Conservation (phyloP, 2,888 invertebrate species). For the Gnatocerus cornutus region DNA sequence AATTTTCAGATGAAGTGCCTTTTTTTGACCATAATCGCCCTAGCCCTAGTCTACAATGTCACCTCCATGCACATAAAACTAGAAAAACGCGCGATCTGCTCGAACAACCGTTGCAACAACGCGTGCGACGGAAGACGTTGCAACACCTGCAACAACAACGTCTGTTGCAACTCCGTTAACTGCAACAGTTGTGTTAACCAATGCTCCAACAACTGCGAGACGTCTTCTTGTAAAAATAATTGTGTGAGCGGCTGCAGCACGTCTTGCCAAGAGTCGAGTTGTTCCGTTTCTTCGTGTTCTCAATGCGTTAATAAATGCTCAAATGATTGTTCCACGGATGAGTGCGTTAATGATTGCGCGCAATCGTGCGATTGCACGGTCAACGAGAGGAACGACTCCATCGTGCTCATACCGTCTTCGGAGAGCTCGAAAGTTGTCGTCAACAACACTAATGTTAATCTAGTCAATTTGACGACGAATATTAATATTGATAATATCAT, state of each 20-base stretch:
- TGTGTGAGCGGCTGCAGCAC: constrained; percentile 23
- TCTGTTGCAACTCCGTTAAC: constrained; percentile 11
- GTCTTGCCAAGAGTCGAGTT: constrained; percentile 6
- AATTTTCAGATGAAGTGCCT: constrained; percentile 17
- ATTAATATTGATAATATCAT: constrained; percentile 44
- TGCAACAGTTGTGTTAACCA: constrained; percentile 35
- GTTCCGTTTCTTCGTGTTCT: not conserved
- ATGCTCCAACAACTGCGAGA: constrained; percentile 28
- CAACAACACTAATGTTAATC: constrained; percentile 44
- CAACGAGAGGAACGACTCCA: not conserved
- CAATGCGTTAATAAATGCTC: constrained; percentile 23
- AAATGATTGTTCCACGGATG: constrained; percentile 7
- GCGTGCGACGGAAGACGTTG: no score
- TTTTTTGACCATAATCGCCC: not conserved
- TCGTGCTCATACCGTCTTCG: not conserved
- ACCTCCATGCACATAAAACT: constrained; percentile 2
- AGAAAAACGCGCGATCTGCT: constrained; percentile 4
- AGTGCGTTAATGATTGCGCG: constrained; percentile 9
- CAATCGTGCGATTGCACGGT: constrained; percentile 12
- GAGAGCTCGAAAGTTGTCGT: constrained; percentile 14
- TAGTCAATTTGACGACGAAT: constrained; percentile 46
- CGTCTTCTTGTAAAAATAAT: constrained; percentile 23
- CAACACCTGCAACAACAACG: constrained; percentile 29
- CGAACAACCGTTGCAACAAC: constrained; percentile 12
- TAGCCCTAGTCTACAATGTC: not conserved